Conservation (phyloP, 2,797 vertebrate genomes). For the Vultur gryphus region DNA sequence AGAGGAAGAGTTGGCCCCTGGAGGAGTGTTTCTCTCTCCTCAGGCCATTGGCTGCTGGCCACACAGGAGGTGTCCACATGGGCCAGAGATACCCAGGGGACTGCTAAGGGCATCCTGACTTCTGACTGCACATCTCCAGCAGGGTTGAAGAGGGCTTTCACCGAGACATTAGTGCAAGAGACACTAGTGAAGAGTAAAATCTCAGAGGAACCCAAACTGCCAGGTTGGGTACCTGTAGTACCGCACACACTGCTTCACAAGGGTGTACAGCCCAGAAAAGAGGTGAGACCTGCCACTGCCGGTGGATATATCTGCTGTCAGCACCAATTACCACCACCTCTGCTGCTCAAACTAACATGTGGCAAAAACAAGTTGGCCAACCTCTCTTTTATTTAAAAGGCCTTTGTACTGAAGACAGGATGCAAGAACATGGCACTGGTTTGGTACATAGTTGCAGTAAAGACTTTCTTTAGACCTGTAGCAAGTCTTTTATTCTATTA, state of each 20-base stretch:
- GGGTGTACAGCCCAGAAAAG: neutral
- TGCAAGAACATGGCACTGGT: neutral
- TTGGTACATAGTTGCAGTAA: neutral
- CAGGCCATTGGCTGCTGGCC: neutral
- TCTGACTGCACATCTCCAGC: neutral
- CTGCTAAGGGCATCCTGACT: neutral
- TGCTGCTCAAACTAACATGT: neutral
- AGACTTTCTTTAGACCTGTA: neutral
- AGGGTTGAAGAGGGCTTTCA: neutral
- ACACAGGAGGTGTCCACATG: neutral
- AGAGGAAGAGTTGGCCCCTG: neutral
- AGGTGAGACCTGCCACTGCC: neutral
- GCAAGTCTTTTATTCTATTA: neutral
- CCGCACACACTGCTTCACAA: neutral
- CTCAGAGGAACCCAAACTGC: neutral
- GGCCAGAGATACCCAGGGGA: neutral
- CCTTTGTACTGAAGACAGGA: neutral
- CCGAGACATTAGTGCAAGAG: neutral
- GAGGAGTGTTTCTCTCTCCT: neutral
- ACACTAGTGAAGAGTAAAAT: neutral
- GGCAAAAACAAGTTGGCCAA: neutral
- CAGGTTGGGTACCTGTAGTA: neutral
- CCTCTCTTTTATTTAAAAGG: neutral
- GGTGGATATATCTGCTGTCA: neutral
- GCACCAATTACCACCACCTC: neutral